Conservation (phyloP, 1,140 invertebrate genomes). For the Diorhabda sublineata region DNA sequence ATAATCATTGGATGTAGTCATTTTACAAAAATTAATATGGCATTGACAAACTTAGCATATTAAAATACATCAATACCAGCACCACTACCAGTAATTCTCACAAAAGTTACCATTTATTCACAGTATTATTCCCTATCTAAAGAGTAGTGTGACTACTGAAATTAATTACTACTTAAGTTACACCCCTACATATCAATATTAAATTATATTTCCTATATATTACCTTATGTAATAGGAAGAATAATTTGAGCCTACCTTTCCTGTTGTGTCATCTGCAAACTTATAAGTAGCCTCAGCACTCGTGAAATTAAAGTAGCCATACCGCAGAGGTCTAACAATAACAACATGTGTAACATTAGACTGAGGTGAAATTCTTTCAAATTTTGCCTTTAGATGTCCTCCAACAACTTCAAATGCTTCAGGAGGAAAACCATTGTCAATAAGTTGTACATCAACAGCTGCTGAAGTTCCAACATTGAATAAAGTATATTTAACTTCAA, state of each 20-base stretch:
- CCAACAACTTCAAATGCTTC: constrained; percentile 84
- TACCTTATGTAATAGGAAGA: no score
- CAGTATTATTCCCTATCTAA: no score
- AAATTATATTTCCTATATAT: no score
- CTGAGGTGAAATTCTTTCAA: constrained; percentile 86
- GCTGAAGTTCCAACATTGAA: constrained; percentile 82
- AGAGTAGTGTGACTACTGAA: no score
- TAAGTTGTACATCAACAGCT: constrained; percentile 83
- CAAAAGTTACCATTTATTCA: no score
- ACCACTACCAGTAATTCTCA: no score
- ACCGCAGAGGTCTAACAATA: constrained; percentile 83
- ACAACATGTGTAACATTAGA: constrained; percentile 93
- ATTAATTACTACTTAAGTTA: no score
- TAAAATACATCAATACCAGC: no score
- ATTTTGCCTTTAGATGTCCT: constrained; percentile 76
- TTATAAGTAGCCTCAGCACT: constrained; percentile 90
- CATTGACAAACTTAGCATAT: no score
- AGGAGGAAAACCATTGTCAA: constrained; percentile 84
- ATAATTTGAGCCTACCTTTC: constrained; percentile 50
- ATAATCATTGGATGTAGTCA: no score
- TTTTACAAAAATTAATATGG: no score
- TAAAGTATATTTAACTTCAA: constrained; percentile 87
- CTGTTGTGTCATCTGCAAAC: constrained; percentile 67
- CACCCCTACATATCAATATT: no score
- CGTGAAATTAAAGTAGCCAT: constrained; percentile 96